These are phyloP conservation scores for Protodeltote pygarga DNA, from an alignment of 2,888 invertebrate species.

Conservation along the genomic window DNA sequence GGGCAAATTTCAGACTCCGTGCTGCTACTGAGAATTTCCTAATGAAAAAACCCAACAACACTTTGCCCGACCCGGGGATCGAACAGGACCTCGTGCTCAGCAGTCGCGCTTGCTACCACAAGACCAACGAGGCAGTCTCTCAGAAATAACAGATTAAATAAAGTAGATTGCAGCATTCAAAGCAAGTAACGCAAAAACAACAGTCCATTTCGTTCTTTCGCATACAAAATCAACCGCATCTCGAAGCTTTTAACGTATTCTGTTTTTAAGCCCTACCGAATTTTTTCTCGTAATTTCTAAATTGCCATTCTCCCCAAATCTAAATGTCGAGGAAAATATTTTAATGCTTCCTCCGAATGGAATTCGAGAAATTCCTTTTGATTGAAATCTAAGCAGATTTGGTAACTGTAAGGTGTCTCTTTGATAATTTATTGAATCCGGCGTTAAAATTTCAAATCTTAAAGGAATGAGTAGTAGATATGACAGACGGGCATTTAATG, in stretches of 20 bases:
- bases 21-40: too few relatives aligned
- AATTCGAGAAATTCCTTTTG: constrained; percentile 39
- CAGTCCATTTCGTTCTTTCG: background rate
- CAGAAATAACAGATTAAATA: too few relatives aligned
- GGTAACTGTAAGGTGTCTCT: constrained; percentile 25
- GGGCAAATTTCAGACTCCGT: too few relatives aligned
- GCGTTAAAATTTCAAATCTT: constrained; percentile 21
- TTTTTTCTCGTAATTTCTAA: constrained; percentile 20
- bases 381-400: constrained; percentile 42
- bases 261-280: background rate
- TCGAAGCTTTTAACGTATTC: constrained; percentile 6
- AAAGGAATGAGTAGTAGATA: constrained; percentile 10
- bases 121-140: too few relatives aligned
- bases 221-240: constrained; percentile 8
- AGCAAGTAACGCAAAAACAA: background rate
- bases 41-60: too few relatives aligned
- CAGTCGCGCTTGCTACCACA: too few relatives aligned
- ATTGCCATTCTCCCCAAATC: constrained; percentile 23
- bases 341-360: constrained; percentile 28
- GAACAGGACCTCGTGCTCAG: background rate
- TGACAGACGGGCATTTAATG: background rate
- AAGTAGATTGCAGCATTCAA: too few relatives aligned
- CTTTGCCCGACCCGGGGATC: background rate
- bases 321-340: constrained; percentile 37
- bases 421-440: constrained; percentile 37